Base-by-base conservation (phyloP, 2,888 invertebrate species). In the Cactoblastis cactorum region DNA sequence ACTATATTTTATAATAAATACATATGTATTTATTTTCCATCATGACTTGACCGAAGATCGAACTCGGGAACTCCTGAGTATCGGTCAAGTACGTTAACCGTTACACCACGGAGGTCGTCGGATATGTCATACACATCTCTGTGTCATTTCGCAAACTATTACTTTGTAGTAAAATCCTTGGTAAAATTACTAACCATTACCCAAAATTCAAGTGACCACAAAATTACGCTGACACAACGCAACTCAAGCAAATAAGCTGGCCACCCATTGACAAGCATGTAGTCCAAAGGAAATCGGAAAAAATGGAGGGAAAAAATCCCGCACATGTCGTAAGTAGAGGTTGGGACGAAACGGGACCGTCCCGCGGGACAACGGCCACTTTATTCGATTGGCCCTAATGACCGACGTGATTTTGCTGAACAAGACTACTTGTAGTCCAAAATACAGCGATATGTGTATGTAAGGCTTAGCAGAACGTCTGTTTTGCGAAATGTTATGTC, bases 341-440 rank as follows among this genome's bases (percentile, higher is more conserved):
- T 43, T n/a, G 37, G 47, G 38, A 4, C 38, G 12, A n/a, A 32
- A 18, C 49, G 48, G 24, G 50, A 46, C 47, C 46, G 49, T 19
- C 66, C 54, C 65, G 37, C 53, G 65, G 65, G 70, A 63, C 59
- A 56, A 56, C 49, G 47, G 57, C 71, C 77, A 78, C 77, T 78
- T 77, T 72, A 69, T 72, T 71, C 69, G 74, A 78, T 77, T 78
- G 76, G 62, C 68, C 64, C 63, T 77, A 77, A 78, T 78, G 71
- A 76, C 68, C 64, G 50, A 58, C 58, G 67, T 65, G 69, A 71
- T 68, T 49, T 38, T 32, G 38, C 49, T 28, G 22, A 46, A 18
- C 12, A 22, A 12, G 6, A 4, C 11, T 14, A 11, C 2, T 15
- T 43, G 11, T 14, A 11, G 43, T 9, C 0, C 3, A 0, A 32